Evolutionary conservation across 2,113 vertebrate species (phyloP).

Genomic region (Vulpes vulpes): DNA sequence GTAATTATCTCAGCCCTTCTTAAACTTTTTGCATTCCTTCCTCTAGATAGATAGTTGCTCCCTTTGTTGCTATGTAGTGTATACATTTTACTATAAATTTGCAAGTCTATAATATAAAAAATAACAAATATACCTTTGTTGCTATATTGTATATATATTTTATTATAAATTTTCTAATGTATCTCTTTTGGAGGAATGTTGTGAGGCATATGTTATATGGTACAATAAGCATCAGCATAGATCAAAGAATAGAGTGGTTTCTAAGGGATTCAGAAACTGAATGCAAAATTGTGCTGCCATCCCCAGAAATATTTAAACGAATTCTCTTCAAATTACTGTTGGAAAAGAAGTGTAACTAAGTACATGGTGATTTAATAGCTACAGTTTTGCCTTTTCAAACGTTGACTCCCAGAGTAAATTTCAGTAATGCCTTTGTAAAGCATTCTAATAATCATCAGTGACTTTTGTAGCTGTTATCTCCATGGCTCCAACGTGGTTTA

Average conservation of each 20-base stretch:
- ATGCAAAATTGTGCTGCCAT: background rate
- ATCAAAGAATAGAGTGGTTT: background rate
- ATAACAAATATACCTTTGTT: background rate
- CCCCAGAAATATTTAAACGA: background rate
- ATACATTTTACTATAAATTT: background rate
- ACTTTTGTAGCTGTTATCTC: background rate
- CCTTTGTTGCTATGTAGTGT: background rate
- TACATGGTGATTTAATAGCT: background rate
- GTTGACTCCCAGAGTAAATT: background rate
- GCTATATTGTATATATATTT: background rate
- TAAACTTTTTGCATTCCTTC: background rate
- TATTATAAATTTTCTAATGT: background rate
- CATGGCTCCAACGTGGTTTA: background rate
- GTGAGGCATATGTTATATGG: background rate
- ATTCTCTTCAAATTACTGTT: background rate
- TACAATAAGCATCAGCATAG: background rate
- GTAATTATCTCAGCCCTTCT: background rate
- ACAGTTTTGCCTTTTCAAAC: background rate
- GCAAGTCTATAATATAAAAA: too few relatives aligned
- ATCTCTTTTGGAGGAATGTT: background rate
- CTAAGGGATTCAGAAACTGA: background rate
- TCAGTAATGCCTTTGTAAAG: background rate
- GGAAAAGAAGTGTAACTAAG: background rate
- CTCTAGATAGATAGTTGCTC: background rate
- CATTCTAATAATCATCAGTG: background rate